These are phyloP conservation scores for Magallana ariakensis DNA, from an alignment of 1,140 invertebrate genomes.

Conservation along the genomic window DNA sequence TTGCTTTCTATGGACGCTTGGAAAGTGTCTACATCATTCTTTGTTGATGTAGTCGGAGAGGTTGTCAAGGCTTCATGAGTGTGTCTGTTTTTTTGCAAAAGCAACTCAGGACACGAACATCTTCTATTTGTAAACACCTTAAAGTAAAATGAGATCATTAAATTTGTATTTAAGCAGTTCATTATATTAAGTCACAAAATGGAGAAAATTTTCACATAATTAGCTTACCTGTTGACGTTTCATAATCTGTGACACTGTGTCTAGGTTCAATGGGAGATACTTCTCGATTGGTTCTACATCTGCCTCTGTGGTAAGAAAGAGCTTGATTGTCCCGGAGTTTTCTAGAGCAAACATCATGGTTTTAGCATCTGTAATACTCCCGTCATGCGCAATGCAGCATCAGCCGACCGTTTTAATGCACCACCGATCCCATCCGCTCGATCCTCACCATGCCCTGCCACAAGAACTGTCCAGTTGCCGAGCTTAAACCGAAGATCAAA, in stretches of 20 bases:
- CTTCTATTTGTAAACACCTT: neutral
- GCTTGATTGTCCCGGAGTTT: neutral
- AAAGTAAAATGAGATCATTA: neutral
- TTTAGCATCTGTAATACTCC: constrained; percentile 42
- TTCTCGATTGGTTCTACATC: too few species aligned
- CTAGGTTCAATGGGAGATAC: neutral
- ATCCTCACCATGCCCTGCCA: constrained; percentile 80
- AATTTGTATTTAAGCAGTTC: neutral
- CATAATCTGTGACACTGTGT: constrained; percentile 46
- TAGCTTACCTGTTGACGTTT: constrained; percentile 48
- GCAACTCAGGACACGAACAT: neutral
- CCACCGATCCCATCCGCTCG: constrained; percentile 79
- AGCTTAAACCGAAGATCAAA: constrained; percentile 19
- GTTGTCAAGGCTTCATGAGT: neutral
- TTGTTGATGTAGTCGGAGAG: too few species aligned
- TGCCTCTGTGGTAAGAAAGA: constrained; percentile 32
- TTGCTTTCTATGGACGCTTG: neutral
- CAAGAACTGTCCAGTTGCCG: constrained; percentile 66
- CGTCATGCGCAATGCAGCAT: constrained; percentile 34
- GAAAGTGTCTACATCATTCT: too few species aligned
- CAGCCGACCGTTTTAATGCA: constrained; percentile 74
- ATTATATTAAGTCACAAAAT: neutral
- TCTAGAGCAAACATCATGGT: too few species aligned
- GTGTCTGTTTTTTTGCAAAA: neutral
- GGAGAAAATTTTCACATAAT: neutral